Conservation (phyloP, 2,113 vertebrate genomes). For the Callipepla squamata region DNA sequence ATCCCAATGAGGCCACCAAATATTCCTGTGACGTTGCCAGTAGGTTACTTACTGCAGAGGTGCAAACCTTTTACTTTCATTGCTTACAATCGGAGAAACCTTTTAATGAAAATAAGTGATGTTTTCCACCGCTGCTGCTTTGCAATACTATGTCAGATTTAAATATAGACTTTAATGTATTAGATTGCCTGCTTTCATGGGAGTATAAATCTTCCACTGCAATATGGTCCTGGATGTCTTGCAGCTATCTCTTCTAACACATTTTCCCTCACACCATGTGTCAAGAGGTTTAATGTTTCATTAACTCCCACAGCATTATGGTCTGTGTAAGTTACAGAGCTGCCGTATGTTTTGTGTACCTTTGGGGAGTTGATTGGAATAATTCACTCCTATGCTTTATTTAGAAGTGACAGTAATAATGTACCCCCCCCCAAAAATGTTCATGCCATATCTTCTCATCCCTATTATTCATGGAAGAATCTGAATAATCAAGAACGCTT, state of each 20-base stretch:
- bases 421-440: not conserved
- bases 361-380: constrained; percentile 46
- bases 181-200: constrained; percentile 58
- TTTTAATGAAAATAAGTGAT: constrained; percentile 62
- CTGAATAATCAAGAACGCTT: not conserved
- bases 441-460: not conserved
- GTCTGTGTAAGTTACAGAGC: constrained; percentile 62
- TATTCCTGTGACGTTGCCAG: not conserved
- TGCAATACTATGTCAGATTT: constrained; percentile 55
- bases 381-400: constrained; percentile 53
- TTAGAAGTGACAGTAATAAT: constrained; percentile 52
- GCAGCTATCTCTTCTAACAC: constrained; percentile 66
- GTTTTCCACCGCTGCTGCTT: constrained; percentile 47
- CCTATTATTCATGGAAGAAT: not conserved
- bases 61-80: constrained; percentile 48
- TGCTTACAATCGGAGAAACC: constrained; percentile 16
- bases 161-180: constrained; percentile 57
- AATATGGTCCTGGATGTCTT: constrained; percentile 67
- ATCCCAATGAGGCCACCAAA: not conserved
- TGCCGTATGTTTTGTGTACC: constrained; percentile 66
- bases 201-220: constrained; percentile 62
- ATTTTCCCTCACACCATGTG: constrained; percentile 63
- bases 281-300: constrained; percentile 72
- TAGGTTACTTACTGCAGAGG: constrained; percentile 1
- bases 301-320: constrained; percentile 60